These are phyloP conservation scores for Smithornis capensis DNA, from an alignment of 2,113 vertebrate genomes.

Conservation along the genomic window DNA sequence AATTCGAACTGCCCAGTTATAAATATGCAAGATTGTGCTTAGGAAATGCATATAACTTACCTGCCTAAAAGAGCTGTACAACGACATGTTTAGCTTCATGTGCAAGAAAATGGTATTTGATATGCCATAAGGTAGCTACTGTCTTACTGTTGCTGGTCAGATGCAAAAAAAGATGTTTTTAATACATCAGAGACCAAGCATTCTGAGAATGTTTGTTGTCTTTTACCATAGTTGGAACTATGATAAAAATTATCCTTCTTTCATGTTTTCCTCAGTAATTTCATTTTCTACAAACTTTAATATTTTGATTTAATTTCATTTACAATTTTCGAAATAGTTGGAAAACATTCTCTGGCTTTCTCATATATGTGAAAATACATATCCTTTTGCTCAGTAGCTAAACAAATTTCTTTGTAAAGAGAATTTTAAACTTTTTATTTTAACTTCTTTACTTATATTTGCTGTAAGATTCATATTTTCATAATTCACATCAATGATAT, in stretches of 20 bases:
- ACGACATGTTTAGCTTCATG: not conserved
- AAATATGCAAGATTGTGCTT: not conserved
- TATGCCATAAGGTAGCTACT: not conserved
- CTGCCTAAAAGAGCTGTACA: accelerated
- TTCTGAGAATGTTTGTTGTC: not conserved
- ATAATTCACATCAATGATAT: not conserved
- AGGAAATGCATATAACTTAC: not conserved
- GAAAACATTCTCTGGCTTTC: not conserved
- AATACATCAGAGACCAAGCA: not conserved
- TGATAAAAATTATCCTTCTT: not conserved
- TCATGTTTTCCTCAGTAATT: not conserved
- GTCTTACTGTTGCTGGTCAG: not conserved
- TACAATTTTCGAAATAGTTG: not conserved
- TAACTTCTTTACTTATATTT: not conserved
- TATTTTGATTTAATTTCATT: not conserved
- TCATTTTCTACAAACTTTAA: not conserved
- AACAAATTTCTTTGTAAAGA: not conserved
- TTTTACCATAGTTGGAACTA: not conserved
- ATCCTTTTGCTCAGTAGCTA: not conserved
- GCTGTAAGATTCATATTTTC: not conserved
- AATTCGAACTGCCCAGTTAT: not conserved
- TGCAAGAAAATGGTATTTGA: not conserved
- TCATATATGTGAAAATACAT: not conserved
- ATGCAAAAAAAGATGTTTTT: not conserved
- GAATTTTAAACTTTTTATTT: not conserved